These are phyloP conservation scores for Danionella dracula DNA, from an alignment of 2,797 vertebrate species.

Conservation along the genomic window DNA sequence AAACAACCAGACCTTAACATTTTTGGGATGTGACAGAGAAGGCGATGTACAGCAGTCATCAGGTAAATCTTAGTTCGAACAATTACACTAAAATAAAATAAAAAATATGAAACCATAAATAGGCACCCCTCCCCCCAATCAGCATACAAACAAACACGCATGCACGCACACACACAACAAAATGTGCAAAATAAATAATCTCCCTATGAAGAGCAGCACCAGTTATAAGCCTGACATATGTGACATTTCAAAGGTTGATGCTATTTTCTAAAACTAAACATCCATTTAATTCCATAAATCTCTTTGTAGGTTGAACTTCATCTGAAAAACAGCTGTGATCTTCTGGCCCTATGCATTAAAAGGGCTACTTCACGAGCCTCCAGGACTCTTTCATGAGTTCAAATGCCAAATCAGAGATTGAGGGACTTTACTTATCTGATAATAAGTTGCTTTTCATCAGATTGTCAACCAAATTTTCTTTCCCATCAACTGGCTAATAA, in stretches of 20 bases:
- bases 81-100: too few relatives aligned
- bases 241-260: not conserved
- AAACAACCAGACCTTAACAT: too few relatives aligned
- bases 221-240: not conserved
- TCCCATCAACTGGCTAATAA: conserved; percentile 33
- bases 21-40: too few relatives aligned
- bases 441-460: conserved; percentile 63
- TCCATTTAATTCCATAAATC: conserved; percentile 3
- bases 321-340: conserved; percentile 24
- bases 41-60: too few relatives aligned
- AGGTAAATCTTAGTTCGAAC: too few relatives aligned
- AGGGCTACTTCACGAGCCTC: conserved; percentile 6
- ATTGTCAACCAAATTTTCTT: conserved; percentile 55
- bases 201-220: not conserved
- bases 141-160: too few relatives aligned
- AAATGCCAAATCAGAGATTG: conserved; percentile 12
- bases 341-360: conserved; percentile 6
- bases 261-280: conserved; percentile 4
- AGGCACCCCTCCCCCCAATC: too few relatives aligned
- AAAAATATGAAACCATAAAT: too few relatives aligned
- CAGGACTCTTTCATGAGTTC: not conserved
- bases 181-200: too few relatives aligned
- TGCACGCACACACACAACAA: too few relatives aligned
- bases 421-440: conserved; percentile 58
- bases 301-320: not conserved